Evolutionary conservation across 2,888 invertebrate genomes (phyloP), one percentile per base, ranked within the genome.

Genomic region (Phyto melanocephala): DNA sequence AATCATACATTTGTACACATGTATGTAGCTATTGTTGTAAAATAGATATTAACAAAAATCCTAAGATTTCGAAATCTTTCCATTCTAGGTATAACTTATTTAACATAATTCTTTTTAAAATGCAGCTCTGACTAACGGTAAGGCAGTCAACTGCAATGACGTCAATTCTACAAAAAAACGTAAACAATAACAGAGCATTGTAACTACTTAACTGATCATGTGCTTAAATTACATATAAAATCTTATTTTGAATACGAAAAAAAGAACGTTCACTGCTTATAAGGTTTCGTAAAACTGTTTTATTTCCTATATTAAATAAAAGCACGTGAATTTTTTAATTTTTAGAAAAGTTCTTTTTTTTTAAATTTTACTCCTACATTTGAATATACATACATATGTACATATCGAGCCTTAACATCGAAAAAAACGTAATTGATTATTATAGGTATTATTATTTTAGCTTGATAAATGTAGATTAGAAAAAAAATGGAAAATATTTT

Each of bases 91-190:
- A n/a, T 2, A 20, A 20, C 15, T 2, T 56, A 68, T 68, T 77
- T 72, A 58, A 13, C 71, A 79, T 72, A 72, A 71, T 79, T 79
- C 72, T 40, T 37, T 8, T 20, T 50, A 79, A 79, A 50, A 33
- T 72, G n/a, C 40, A 58, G 8, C n/a, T 63, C 24, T 72, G 58
- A 58, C 37, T 56, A 63, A 63, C 33, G 56, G n/a, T 62, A 4
- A 6, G n/a, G n/a, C n/a, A n/a, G 47, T 15, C 17, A 40, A 10
- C 10, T 1, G 15, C 17, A 0, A 35, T 65, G 78, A 71, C 78
- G 78, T 76, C 68, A 68, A 68, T 67, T n/a, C n/a, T n/a, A n/a
- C n/a, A n/a, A n/a, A n/a, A n/a, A n/a, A n/a, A n/a, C n/a, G n/a
- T n/a, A n/a, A n/a, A n/a, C 13, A 63, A n/a, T 17, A 56, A 56